Base-by-base conservation (phyloP, 2,888 invertebrate genomes). In the Harpalus rufipes region DNA sequence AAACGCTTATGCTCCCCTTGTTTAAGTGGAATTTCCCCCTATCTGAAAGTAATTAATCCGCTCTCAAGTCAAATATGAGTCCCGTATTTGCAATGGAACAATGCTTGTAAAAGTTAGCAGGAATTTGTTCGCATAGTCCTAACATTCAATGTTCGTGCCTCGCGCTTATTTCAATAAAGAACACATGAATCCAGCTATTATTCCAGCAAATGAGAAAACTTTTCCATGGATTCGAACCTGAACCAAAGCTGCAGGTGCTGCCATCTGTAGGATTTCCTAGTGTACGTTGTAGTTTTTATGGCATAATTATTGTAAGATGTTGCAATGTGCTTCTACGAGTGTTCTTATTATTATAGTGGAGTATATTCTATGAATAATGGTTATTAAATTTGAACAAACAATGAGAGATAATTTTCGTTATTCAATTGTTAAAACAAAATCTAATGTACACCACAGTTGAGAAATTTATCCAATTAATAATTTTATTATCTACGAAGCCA, bases 111-210 rank as follows among this genome's bases (percentile, higher is more conserved):
- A 74, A 74, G 72, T 74, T 74, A 74, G 16, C 16, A 44, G 41
- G 72, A 44, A 74, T 74, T 74, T 74, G 72, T 74, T 4, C 32
- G 32, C 32, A 32, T 32, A 74, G 72, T 74, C 41, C 72, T 51
- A 18, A 12, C 44, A 7, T 51, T 51, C 44, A 51, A 51, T 51
- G 44, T 44, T 44, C 51, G 44, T 51, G 44, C 12, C 44, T 51
- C 10, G 72, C 72, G 72, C 72, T 74, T 74, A 74, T 74, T 74
- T 74, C 72, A 74, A 74, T 74, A 74, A 74, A 74, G 72, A 74
- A 74, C 72, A 74, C 72, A 74, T 74, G 72, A 74, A 74, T 74
- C 72, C 72, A 0, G 72, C 72, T 41, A 74, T 74, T 74, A 74
- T 74, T 74, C 72, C 44, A 18, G 72, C 44, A 74, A 74, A 74